These are phyloP conservation scores for Polyploca ridens DNA, from an alignment of 2,888 invertebrate species.

Conservation along the genomic window DNA sequence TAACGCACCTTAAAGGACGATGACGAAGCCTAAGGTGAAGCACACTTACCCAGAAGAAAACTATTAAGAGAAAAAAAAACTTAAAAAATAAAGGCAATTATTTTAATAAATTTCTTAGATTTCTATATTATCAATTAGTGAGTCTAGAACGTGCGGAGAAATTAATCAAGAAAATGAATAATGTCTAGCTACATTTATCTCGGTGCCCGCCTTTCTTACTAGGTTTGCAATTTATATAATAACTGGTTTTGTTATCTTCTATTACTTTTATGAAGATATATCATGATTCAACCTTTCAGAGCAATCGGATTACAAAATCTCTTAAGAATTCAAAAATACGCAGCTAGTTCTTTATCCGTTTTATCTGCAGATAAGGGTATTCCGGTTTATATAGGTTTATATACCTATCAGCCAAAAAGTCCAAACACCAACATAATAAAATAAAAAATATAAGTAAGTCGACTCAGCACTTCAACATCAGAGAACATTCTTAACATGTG, in stretches of 20 bases:
- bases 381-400: neutral
- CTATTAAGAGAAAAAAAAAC: too few relatives aligned
- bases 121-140: neutral
- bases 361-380: too few relatives aligned
- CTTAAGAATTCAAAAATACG: neutral
- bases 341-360: neutral
- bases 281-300: neutral
- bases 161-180: slow-evolving; percentile 48
- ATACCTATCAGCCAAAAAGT: neutral
- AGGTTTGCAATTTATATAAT: slow-evolving; percentile 15
- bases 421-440: neutral
- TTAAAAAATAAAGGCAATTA: too few relatives aligned
- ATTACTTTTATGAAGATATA: neutral
- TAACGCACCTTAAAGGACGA: too few relatives aligned
- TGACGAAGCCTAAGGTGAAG: too few relatives aligned
- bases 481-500: neutral
- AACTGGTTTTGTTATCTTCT: neutral
- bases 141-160: slow-evolving; percentile 27
- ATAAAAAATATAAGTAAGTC: neutral
- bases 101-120: neutral
- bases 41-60: too few relatives aligned
- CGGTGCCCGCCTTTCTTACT: slow-evolving; percentile 22
- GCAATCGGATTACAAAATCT: neutral
- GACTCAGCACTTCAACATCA: neutral
- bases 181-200: slow-evolving; percentile 19